Conservation (phyloP, 1,140 invertebrate genomes). For the Drosophila nikananu region DNA sequence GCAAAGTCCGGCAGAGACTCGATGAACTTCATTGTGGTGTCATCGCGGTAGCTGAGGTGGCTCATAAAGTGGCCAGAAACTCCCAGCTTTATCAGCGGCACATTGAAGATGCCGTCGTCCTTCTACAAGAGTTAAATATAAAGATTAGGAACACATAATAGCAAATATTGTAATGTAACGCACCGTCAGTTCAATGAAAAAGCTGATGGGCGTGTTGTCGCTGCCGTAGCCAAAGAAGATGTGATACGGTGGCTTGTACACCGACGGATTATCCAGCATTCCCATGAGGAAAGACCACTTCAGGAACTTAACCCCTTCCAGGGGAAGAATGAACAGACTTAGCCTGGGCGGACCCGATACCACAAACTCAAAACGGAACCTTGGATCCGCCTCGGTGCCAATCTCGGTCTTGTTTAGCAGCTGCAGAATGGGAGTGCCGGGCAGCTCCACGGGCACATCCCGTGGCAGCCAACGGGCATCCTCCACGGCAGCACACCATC, state of each 20-base stretch:
- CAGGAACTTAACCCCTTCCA: slow-evolving; percentile 52
- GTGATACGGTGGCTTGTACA: slow-evolving; percentile 88
- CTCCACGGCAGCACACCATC: slow-evolving; percentile 49
- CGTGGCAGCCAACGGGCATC: slow-evolving; percentile 66
- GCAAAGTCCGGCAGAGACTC: slow-evolving; percentile 61
- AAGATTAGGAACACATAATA: neutral
- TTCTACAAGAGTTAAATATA: slow-evolving; percentile 77
- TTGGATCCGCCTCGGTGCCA: neutral
- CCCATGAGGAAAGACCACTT: slow-evolving; percentile 79
- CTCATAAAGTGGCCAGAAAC: slow-evolving; percentile 66
- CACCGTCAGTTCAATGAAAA: slow-evolving; percentile 86
- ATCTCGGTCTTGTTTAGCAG: slow-evolving; percentile 51
- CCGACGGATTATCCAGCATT: slow-evolving; percentile 87
- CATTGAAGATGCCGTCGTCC: slow-evolving; percentile 77
- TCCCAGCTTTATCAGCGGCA: slow-evolving; percentile 54
- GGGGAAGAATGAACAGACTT: slow-evolving; percentile 56
- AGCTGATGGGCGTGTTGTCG: slow-evolving; percentile 87
- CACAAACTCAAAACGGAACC: slow-evolving; percentile 47
- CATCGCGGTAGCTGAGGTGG: slow-evolving; percentile 48
- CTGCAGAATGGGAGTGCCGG: slow-evolving; percentile 37
- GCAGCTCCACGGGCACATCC: slow-evolving; percentile 44
- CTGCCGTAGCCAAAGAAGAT: slow-evolving; percentile 89
- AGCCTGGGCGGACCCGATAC: slow-evolving; percentile 89
- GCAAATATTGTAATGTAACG: neutral
- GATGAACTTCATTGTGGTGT: slow-evolving; percentile 42